Evolutionary conservation across 1,140 invertebrate genomes (phyloP).

Genomic region (Linepithema humile): DNA sequence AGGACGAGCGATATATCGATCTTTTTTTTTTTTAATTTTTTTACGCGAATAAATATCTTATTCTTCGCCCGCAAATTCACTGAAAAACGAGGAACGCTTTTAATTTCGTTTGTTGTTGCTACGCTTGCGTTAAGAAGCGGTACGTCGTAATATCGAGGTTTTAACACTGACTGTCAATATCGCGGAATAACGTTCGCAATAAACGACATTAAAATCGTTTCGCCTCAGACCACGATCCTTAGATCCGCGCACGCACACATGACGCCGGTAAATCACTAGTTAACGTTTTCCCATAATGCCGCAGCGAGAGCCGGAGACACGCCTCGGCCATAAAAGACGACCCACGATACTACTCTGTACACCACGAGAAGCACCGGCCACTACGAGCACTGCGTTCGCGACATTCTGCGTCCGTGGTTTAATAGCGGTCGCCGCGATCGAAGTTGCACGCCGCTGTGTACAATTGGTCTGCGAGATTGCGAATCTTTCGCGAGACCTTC

Average conservation of each 20-base stretch:
- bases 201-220: slow-evolving; percentile 57
- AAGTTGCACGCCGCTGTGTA: not conserved
- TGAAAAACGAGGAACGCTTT: slow-evolving; percentile 28
- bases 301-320: slow-evolving; percentile 72
- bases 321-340: slow-evolving; percentile 76
- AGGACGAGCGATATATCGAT: slow-evolving; percentile 43
- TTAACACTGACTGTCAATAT: slow-evolving; percentile 65
- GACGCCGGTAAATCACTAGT: slow-evolving; percentile 77
- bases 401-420: slow-evolving; percentile 37
- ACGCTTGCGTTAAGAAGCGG: slow-evolving; percentile 28
- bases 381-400: slow-evolving; percentile 27
- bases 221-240: slow-evolving; percentile 25
- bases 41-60: slow-evolving; percentile 39
- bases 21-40: not conserved
- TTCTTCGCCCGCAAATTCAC: not conserved
- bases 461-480: not conserved
- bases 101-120: slow-evolving; percentile 21
- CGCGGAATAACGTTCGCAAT: slow-evolving; percentile 59
- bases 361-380: slow-evolving; percentile 28
- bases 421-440: slow-evolving; percentile 26
- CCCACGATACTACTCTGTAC: slow-evolving; percentile 66
- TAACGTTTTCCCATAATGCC: slow-evolving; percentile 74
- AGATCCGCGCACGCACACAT: slow-evolving; percentile 51
- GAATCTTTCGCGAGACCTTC: not conserved
- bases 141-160: slow-evolving; percentile 48